phyloP scores from a whole-genome alignment of 2,888 invertebrate species.

The Strigamia crassipes region DNA sequence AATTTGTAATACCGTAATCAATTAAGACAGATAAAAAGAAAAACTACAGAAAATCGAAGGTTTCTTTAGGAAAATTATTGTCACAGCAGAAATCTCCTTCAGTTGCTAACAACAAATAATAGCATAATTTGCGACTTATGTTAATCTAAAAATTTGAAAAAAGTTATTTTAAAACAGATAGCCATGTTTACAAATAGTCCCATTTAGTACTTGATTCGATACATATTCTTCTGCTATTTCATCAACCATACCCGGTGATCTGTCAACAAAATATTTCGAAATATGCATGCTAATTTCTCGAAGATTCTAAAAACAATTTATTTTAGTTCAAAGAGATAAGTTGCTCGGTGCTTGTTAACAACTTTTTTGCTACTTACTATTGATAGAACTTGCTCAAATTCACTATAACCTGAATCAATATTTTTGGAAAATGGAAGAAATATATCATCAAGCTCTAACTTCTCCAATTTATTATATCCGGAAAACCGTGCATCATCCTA shows the following conservation, averaged over 20 bases:
- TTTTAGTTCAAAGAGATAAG: not conserved
- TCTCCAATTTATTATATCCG: not conserved
- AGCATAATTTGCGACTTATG: not conserved
- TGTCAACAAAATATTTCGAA: conserved; percentile 7
- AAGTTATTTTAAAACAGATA: no score
- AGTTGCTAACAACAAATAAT: not conserved
- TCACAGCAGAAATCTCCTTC: not conserved
- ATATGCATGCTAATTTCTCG: conserved; percentile 44
- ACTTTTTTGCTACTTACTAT: not conserved
- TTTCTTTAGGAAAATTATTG: not conserved
- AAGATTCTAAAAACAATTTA: not conserved
- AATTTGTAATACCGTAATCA: not conserved
- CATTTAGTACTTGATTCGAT: conserved; percentile 18
- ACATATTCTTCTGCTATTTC: conserved; percentile 43
- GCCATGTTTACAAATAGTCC: no score
- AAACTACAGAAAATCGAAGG: not conserved
- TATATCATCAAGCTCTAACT: not conserved
- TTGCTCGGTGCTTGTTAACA: not conserved
- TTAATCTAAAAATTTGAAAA: not conserved
- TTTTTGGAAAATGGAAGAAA: conserved; percentile 40
- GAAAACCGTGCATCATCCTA: not conserved
- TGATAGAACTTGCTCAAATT: conserved; percentile 38
- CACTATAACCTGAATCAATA: not conserved
- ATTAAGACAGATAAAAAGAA: not conserved
- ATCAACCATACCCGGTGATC: not conserved